Conservation (phyloP, 2,888 invertebrate species). For the Drosophila niveifrons region DNA sequence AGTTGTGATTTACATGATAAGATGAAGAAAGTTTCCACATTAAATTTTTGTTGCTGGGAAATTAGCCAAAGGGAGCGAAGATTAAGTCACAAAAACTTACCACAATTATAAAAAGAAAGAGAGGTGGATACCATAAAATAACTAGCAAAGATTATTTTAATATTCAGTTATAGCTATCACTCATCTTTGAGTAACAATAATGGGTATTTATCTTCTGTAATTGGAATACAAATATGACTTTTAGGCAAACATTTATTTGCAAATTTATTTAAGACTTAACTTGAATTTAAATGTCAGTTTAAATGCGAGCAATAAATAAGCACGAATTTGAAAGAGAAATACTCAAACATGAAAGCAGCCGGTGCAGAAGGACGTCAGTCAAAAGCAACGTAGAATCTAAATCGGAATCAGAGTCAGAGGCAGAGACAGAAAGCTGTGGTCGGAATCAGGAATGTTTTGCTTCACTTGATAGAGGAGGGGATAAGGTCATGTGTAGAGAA, state of each 20-base stretch:
- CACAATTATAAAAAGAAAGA: too few relatives aligned
- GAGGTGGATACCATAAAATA: too few relatives aligned
- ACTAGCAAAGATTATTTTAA: too few relatives aligned
- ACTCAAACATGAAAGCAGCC: background rate
- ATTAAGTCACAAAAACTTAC: background rate
- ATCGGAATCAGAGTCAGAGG: background rate
- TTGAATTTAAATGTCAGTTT: conserved; percentile 1
- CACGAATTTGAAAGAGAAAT: background rate
- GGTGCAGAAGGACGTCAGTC: conserved; percentile 13
- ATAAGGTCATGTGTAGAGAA: conserved; percentile 39
- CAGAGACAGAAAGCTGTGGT: background rate
- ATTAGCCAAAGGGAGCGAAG: background rate
- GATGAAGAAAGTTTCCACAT: background rate
- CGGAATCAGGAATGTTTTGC: background rate
- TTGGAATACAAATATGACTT: background rate
- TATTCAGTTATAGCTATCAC: background rate
- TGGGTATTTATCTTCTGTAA: background rate
- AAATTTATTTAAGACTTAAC: background rate
- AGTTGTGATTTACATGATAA: background rate
- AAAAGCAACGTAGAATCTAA: background rate
- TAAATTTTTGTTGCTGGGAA: background rate
- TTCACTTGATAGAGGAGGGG: background rate
- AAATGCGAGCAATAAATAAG: conserved; percentile 11
- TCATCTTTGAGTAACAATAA: background rate
- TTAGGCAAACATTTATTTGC: background rate